These are phyloP conservation scores for Trogon melanurus DNA, from an alignment of 2,113 vertebrate genomes.

Conservation along the genomic window DNA sequence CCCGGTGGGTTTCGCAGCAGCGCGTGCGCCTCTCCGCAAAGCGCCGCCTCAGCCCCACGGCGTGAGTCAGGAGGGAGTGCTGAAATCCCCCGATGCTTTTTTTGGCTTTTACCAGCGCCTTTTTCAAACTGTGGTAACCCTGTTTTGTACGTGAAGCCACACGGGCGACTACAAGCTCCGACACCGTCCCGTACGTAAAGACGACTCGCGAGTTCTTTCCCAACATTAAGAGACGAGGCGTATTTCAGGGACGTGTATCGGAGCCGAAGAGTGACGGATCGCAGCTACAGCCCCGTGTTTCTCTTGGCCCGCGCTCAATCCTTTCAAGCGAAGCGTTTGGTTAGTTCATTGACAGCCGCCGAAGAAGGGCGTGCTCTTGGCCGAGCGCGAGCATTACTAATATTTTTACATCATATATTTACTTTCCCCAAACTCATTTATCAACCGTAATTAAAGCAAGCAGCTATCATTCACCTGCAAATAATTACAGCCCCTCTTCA, in stretches of 20 bases:
- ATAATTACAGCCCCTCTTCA: not conserved
- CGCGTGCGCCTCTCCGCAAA: not conserved
- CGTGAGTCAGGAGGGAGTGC: not conserved
- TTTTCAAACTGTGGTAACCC: not conserved
- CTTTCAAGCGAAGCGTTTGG: not conserved
- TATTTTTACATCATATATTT: constrained; percentile 48
- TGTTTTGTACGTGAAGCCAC: not conserved
- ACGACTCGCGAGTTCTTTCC: constrained; percentile 2
- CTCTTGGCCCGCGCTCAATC: not conserved
- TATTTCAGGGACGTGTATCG: not conserved
- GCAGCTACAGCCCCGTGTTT: not conserved
- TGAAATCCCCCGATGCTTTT: not conserved
- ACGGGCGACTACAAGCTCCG: not conserved
- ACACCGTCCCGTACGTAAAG: not conserved
- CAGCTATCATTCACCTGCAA: not conserved
- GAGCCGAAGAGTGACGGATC: not conserved
- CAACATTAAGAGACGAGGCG: not conserved
- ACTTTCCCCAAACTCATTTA: constrained; percentile 30
- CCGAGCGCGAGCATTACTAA: constrained; percentile 15
- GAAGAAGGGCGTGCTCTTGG: constrained; percentile 31
- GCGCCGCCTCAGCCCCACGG: not conserved
- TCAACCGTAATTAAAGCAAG: constrained; percentile 21
- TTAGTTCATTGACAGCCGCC: constrained; percentile 32
- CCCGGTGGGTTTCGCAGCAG: not conserved
- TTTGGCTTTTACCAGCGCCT: not conserved